Percentiles rank a stretch among this genome's conserved stretches.
phyloP scores from a whole-genome alignment of 2,113 vertebrate genomes.

The Anseranas semipalmata region DNA sequence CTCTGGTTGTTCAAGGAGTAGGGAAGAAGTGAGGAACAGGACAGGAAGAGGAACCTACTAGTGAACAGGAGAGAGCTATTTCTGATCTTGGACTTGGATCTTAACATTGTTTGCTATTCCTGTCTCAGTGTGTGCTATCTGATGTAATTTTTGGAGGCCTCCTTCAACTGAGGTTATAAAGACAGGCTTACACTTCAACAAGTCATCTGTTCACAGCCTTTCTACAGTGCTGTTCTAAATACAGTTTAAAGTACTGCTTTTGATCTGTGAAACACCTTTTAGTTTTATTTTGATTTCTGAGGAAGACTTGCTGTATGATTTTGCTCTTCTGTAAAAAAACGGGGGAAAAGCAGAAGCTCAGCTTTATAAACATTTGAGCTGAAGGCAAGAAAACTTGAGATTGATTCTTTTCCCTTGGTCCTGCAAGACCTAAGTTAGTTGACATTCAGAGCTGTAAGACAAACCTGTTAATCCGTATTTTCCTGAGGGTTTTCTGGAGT shows the following conservation, averaged over 20 bases:
- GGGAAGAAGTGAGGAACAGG: background rate
- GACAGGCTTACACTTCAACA: background rate
- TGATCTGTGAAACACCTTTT: background rate
- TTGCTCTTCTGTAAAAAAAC: constrained; percentile 7
- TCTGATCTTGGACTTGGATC: background rate
- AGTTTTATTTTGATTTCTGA: background rate
- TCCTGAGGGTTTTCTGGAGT: background rate
- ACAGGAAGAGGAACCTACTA: background rate
- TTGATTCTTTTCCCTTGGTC: background rate
- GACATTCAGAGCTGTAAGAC: background rate
- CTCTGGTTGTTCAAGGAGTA: background rate
- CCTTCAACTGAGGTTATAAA: background rate
- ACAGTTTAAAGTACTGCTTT: background rate
- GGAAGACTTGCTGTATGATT: background rate
- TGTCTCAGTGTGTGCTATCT: background rate
- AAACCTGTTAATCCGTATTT: constrained; percentile 1
- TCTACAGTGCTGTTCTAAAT: background rate
- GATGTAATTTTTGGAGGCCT: background rate
- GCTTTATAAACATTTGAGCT: background rate
- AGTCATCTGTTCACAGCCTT: background rate
- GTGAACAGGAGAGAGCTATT: background rate
- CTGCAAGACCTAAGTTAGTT: background rate
- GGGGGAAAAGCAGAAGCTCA: background rate
- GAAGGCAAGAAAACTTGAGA: background rate
- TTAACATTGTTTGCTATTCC: background rate